Base-by-base conservation (phyloP, 2,888 invertebrate genomes). In the Aphidoletes aphidimyza region DNA sequence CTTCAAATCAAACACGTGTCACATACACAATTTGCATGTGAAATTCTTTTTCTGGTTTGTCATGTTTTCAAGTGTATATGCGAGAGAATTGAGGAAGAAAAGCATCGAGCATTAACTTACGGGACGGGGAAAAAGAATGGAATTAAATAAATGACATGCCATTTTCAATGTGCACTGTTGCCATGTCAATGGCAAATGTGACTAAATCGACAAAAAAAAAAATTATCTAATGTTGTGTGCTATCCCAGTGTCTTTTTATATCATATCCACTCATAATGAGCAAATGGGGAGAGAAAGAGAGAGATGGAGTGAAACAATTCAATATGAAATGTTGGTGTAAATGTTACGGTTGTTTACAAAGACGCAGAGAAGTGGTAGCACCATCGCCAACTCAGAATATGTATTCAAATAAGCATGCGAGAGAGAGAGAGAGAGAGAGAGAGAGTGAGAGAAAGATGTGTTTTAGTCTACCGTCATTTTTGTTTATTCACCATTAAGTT, bases 401-500 rank as follows among this genome's bases (percentile, higher is more conserved):
- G 30, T 30, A 69, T 69, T 69, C 34, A 69, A 69, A 69, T 69
- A 30, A 30, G 3, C n/a, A 42, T 9, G 69, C n/a, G 69, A 69
- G 69, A 69, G 54, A 22, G 22, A n/a, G n/a, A n/a, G n/a, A n/a
- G n/a, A n/a, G n/a, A n/a, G n/a, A n/a, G n/a, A n/a, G n/a, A n/a
- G n/a, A n/a, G 54, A 69, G 17, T 30, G 69, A 69, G 30, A 26
- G 30, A 69, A 69, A 69, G 30, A 69, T 30, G 26, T 69, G 69
- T 69, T 30, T 69, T 69, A 14, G 36, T 81, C 81, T 81, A 81
- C 36, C 37, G n/a, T 81, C 81, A 37, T 36, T 81, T 54, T 81
- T 37, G 81, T 81, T 81, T 81, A 81, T 81, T 81, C 37, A 37
- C 81, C 81, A 81, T 81, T 81, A 81, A 81, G 81, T 37, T 81